Evolutionary conservation across 2,797 vertebrate species (phyloP).

Genomic region (Ctenosaura bakeri): DNA sequence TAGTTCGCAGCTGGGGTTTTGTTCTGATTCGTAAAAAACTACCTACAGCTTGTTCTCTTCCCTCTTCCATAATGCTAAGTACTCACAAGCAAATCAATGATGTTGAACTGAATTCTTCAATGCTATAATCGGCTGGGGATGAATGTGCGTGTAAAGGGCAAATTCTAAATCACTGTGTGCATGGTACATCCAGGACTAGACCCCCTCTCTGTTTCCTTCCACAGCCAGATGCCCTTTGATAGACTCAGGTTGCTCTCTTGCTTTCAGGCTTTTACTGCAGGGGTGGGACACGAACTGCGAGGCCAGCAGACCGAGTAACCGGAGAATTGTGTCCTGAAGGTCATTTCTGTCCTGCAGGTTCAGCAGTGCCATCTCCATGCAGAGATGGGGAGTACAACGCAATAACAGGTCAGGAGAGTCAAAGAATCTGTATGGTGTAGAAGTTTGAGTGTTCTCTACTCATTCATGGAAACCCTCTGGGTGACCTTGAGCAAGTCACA

Average conservation of each 20-base stretch:
- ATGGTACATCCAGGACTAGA: not conserved
- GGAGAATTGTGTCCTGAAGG: constrained; percentile 84
- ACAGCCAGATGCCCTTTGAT: not conserved
- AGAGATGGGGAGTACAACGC: constrained; percentile 84
- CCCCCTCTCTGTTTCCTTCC: not conserved
- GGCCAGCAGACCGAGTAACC: constrained; percentile 81
- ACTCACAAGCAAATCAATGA: too few relatives aligned
- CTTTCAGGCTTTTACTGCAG: constrained; percentile 88
- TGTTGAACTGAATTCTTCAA: too few relatives aligned
- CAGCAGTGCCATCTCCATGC: constrained; percentile 77
- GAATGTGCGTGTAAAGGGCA: not conserved
- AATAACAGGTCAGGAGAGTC: constrained; percentile 80
- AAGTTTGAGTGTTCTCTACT: too few relatives aligned
- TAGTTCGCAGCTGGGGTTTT: too few relatives aligned
- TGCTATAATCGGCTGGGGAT: not conserved
- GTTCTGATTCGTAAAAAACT: too few relatives aligned
- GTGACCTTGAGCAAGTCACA: too few relatives aligned
- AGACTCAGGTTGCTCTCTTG: not conserved
- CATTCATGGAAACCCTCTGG: too few relatives aligned
- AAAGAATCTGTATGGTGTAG: too few relatives aligned
- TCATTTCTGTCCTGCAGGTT: constrained; percentile 84
- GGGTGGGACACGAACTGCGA: constrained; percentile 78
- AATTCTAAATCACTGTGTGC: not conserved
- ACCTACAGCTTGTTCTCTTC: too few relatives aligned
- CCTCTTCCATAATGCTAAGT: too few relatives aligned